These are phyloP conservation scores for Pollenia amentaria DNA, from an alignment of 2,888 invertebrate genomes.

Conservation along the genomic window DNA sequence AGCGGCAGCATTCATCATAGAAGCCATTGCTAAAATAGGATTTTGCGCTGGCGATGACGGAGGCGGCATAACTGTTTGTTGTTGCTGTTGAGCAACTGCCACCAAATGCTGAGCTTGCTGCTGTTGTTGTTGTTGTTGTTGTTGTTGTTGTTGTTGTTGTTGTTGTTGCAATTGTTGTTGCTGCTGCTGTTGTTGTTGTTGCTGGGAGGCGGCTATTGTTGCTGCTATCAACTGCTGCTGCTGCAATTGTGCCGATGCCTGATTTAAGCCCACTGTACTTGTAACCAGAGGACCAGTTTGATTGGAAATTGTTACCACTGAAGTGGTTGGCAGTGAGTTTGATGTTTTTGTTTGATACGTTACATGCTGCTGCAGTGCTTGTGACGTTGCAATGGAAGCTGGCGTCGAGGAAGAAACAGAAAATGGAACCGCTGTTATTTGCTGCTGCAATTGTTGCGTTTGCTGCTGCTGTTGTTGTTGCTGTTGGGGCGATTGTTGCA, in stretches of 20 bases:
- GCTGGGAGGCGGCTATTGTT: slow-evolving; percentile 69
- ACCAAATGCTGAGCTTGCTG: slow-evolving; percentile 76
- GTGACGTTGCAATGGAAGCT: slow-evolving; percentile 81
- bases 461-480: slow-evolving; percentile 82
- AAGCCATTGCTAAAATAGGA: slow-evolving; percentile 84
- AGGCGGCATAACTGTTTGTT: slow-evolving; percentile 68
- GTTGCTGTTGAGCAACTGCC: slow-evolving; percentile 68
- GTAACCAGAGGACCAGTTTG: slow-evolving; percentile 82
- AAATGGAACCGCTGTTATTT: slow-evolving; percentile 81
- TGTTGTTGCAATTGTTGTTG: slow-evolving; percentile 76
- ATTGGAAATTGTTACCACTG: slow-evolving; percentile 83
- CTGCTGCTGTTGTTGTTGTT: slow-evolving; percentile 77
- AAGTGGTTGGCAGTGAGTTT: slow-evolving; percentile 79
- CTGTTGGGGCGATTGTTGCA: slow-evolving; percentile 80
- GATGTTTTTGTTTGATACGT: slow-evolving; percentile 80
- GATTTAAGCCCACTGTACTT: slow-evolving; percentile 80
- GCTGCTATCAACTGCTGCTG: slow-evolving; percentile 77
- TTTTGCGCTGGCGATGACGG: slow-evolving; percentile 82
- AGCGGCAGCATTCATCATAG: slow-evolving; percentile 81
- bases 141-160: slow-evolving; percentile 75
- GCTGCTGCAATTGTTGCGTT: slow-evolving; percentile 78
- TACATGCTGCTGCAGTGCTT: slow-evolving; percentile 78
- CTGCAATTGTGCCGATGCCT: slow-evolving; percentile 78
- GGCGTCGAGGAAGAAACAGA: slow-evolving; percentile 81
- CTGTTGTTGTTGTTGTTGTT: slow-evolving; percentile 79